Percentiles rank a stretch among this genome's conserved stretches.
phyloP scores from a whole-genome alignment of 1,140 invertebrate genomes.

The Akabosia matsudoensis region DNA sequence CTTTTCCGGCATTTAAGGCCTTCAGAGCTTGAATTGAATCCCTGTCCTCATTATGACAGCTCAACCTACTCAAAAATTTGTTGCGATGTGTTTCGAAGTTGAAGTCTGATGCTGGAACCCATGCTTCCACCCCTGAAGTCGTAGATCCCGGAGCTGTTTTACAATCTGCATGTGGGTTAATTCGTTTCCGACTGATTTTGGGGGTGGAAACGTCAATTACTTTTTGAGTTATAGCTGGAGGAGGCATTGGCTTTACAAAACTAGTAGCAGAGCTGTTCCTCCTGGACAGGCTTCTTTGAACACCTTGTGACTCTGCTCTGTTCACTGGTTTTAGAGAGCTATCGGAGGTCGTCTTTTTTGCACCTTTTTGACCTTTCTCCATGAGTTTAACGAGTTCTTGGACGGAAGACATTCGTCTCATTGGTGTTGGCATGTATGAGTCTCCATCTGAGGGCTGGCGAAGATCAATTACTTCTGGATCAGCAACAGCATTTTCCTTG shows the following conservation, averaged over 20 bases:
- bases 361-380: slow-evolving; percentile 14
- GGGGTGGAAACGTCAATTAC: too few species aligned
- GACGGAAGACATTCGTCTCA: slow-evolving; percentile 40
- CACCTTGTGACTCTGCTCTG: neutral
- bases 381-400: slow-evolving; percentile 41
- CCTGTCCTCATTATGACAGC: slow-evolving; percentile 19
- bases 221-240: too few species aligned
- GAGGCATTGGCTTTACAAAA: neutral
- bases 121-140: slow-evolving; percentile 26
- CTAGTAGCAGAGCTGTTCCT: neutral
- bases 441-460: neutral
- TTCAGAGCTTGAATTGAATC: slow-evolving; percentile 41
- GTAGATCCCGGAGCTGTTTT: too few species aligned
- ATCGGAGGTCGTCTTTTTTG: neutral
- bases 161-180: neutral
- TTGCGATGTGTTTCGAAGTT: slow-evolving; percentile 18
- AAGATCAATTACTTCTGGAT: neutral
- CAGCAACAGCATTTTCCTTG: slow-evolving; percentile 1
- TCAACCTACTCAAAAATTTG: neutral
- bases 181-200: neutral
- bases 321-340: neutral
- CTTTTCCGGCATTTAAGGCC: slow-evolving; percentile 40
- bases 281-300: neutral
- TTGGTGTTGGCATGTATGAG: neutral
- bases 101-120: slow-evolving; percentile 30